These are phyloP conservation scores for Drosophila paracracens DNA, from an alignment of 2,888 invertebrate genomes.

Conservation along the genomic window DNA sequence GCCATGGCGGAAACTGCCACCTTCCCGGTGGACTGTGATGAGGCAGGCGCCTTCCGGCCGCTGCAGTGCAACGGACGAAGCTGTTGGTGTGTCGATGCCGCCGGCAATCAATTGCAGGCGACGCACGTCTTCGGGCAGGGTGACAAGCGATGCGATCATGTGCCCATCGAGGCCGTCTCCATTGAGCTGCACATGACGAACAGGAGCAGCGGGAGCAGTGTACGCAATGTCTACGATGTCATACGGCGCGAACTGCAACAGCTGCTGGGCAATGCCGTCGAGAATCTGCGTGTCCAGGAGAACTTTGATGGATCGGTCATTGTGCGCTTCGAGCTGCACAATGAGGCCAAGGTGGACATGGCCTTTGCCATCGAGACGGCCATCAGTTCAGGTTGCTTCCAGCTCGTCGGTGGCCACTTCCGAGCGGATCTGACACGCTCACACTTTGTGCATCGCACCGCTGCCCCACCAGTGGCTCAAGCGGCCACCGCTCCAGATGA, in stretches of 20 bases:
- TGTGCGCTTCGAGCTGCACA: conserved; percentile 89
- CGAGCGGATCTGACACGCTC: conserved; percentile 88
- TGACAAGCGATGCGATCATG: conserved; percentile 87
- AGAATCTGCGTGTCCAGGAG: conserved; percentile 86
- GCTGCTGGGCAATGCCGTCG: conserved; percentile 85
- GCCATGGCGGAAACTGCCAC: conserved; percentile 84
- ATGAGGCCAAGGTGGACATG: conserved; percentile 91
- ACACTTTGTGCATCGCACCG: conserved; percentile 87
- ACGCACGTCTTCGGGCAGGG: conserved; percentile 87
- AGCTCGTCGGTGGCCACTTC: conserved; percentile 83
- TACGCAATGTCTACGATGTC: conserved; percentile 86
- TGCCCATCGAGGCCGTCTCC: conserved; percentile 91
- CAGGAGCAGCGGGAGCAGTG: conserved; percentile 85
- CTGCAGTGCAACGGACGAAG: conserved; percentile 89
- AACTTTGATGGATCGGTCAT: conserved; percentile 86
- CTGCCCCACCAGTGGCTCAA: conserved; percentile 70
- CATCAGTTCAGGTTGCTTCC: conserved; percentile 86
- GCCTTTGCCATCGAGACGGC: conserved; percentile 92
- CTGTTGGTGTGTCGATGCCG: conserved; percentile 96
- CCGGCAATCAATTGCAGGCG: conserved; percentile 89
- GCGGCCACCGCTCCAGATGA: conserved; percentile 84
- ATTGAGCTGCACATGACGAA: conserved; percentile 91
- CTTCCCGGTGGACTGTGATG: conserved; percentile 87
- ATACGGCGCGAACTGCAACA: conserved; percentile 84
- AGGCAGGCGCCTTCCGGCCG: conserved; percentile 90